Percentiles rank a stretch among this genome's conserved stretches.
phyloP scores from a whole-genome alignment of 2,797 vertebrate genomes.

The Sebastes baramenuke region DNA sequence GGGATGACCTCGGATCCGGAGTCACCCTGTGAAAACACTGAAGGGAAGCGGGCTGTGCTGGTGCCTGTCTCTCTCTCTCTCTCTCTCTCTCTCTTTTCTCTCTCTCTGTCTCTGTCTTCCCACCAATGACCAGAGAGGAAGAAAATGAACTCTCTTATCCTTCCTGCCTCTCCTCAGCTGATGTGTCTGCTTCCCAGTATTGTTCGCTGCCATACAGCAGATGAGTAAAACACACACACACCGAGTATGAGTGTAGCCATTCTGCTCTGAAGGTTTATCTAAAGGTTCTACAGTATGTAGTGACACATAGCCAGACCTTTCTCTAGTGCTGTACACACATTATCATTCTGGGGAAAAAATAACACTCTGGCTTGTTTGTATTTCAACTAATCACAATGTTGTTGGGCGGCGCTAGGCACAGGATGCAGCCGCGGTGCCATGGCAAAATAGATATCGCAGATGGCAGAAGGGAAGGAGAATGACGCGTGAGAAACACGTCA shows the following conservation, averaged over 20 bases:
- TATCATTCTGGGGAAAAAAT: neutral
- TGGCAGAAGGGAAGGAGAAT: too few species aligned
- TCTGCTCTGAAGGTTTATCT: neutral
- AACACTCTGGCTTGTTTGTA: neutral
- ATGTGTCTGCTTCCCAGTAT: conserved; percentile 53
- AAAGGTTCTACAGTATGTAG: neutral
- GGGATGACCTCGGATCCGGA: neutral
- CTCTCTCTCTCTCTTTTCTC: neutral
- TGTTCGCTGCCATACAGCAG: conserved; percentile 31
- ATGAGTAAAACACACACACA: conserved; percentile 25
- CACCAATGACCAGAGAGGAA: conserved; percentile 5
- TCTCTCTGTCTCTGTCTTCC: neutral
- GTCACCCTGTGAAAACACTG: conserved; percentile 54
- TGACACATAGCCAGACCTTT: too few species aligned
- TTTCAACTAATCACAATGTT: neutral
- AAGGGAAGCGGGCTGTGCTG: conserved; percentile 35
- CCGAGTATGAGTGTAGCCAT: neutral
- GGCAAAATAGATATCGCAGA: too few species aligned
- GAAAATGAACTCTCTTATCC: conserved; percentile 58
- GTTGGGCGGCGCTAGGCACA: neutral
- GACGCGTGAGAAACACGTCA: too few species aligned
- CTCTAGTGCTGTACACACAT: neutral
- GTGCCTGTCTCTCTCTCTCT: neutral
- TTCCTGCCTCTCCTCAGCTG: conserved; percentile 47
- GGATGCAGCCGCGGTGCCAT: neutral